Conservation (phyloP, 2,797 vertebrate genomes). For the Eospalax fontanierii region DNA sequence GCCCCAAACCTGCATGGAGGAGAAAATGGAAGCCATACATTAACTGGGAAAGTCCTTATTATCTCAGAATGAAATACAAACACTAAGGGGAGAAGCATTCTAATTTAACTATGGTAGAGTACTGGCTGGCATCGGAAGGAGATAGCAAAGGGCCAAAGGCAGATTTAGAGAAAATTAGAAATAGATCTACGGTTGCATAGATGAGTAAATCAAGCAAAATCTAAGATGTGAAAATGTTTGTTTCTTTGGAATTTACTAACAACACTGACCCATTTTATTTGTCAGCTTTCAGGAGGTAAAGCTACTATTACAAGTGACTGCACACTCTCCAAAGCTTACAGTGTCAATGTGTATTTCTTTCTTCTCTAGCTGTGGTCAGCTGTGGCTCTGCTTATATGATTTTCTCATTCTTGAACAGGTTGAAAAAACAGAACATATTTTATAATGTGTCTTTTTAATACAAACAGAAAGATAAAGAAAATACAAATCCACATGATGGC, state of each 20-base stretch:
- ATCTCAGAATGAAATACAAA: background rate
- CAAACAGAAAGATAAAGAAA: background rate
- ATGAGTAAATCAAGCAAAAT: conserved; percentile 6
- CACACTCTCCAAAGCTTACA: background rate
- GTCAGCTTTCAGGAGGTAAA: conserved; percentile 1
- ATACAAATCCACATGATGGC: background rate
- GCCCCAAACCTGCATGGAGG: background rate
- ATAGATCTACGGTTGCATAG: background rate
- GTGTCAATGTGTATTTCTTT: background rate
- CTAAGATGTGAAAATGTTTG: background rate
- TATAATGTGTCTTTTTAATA: conserved; percentile 5
- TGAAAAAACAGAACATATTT: conserved; percentile 13
- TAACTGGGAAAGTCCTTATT: background rate
- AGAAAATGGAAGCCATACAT: background rate
- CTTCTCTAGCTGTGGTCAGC: background rate
- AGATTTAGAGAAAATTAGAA: conserved; percentile 27
- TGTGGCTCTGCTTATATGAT: background rate
- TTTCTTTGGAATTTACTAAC: conserved; percentile 51
- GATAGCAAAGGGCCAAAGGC: background rate
- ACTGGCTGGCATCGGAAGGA: background rate
- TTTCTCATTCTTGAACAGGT: background rate
- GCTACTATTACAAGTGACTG: background rate
- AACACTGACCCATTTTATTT: background rate
- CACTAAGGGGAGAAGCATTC: background rate
- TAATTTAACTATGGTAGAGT: background rate